A percentile compares a stretch with the other conserved stretches of the same genome.
Evolutionary conservation across 2,113 vertebrate species (phyloP).

Genomic region (Zeus faber): DNA sequence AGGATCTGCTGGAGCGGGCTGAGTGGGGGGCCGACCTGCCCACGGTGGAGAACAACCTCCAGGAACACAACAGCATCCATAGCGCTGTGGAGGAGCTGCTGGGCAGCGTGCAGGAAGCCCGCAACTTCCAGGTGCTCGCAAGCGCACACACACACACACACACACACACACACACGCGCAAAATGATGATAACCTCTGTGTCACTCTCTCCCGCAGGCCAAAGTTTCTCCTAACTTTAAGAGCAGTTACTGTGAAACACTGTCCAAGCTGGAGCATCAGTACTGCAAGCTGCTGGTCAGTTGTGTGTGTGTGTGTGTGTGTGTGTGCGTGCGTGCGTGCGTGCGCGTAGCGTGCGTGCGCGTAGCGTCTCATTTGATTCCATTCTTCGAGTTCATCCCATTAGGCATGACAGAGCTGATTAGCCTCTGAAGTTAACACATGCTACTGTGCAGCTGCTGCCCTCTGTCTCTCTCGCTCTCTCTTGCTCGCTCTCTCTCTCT

Average conservation of each 20-base stretch:
- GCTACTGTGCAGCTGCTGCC: background rate
- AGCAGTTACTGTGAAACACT: slow-evolving; percentile 90
- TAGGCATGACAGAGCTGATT: no score
- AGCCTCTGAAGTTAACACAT: no score
- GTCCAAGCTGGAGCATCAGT: slow-evolving; percentile 91
- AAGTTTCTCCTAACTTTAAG: slow-evolving; percentile 89
- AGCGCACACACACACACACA: background rate
- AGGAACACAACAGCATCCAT: slow-evolving; percentile 84
- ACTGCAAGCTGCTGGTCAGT: slow-evolving; percentile 94
- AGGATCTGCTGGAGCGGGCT: slow-evolving; percentile 88
- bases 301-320: no score
- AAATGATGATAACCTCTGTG: no score
- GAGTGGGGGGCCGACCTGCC: slow-evolving; percentile 95
- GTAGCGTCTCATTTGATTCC: no score
- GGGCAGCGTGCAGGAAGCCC: slow-evolving; percentile 87
- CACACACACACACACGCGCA: background rate
- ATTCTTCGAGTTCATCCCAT: no score
- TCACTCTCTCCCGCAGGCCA: slow-evolving; percentile 70
- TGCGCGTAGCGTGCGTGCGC: no score
- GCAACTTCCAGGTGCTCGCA: slow-evolving; percentile 81
- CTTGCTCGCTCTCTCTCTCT: background rate
- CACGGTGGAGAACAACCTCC: slow-evolving; percentile 87
- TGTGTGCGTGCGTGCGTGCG: no score
- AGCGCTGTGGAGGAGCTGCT: slow-evolving; percentile 86
- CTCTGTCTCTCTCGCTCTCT: background rate